These are phyloP conservation scores for Aphelocoma californica DNA, from an alignment of 2,797 vertebrate species.

Conservation along the genomic window DNA sequence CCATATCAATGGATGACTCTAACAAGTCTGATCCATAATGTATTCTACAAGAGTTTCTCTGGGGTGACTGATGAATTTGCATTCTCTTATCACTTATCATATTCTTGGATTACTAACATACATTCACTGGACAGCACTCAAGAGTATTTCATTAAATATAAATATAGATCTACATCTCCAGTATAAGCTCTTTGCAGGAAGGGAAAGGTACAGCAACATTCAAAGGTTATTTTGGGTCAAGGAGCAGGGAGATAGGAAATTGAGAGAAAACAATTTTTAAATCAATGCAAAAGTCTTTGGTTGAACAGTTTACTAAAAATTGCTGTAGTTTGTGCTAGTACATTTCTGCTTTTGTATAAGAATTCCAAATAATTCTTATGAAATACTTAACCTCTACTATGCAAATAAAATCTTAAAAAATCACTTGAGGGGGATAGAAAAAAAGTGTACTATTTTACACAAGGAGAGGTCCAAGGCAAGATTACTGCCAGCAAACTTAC, in stretches of 20 bases:
- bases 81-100: background rate
- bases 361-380: background rate
- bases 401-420: background rate
- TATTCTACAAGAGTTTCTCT: background rate
- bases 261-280: background rate
- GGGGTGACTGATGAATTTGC: background rate
- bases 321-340: background rate
- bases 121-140: background rate
- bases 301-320: background rate
- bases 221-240: background rate
- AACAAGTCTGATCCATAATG: background rate
- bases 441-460: background rate
- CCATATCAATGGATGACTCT: background rate
- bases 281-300: background rate
- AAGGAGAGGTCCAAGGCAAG: background rate
- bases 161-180: background rate
- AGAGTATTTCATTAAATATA: background rate
- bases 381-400: background rate
- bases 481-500: conserved; percentile 75
- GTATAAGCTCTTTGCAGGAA: background rate
- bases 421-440: background rate
- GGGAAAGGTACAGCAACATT: background rate
- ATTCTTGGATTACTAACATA: background rate
- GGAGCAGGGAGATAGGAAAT: background rate
- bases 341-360: background rate